Conservation (phyloP, 2,888 invertebrate species). For the Diarsia brunnea region DNA sequence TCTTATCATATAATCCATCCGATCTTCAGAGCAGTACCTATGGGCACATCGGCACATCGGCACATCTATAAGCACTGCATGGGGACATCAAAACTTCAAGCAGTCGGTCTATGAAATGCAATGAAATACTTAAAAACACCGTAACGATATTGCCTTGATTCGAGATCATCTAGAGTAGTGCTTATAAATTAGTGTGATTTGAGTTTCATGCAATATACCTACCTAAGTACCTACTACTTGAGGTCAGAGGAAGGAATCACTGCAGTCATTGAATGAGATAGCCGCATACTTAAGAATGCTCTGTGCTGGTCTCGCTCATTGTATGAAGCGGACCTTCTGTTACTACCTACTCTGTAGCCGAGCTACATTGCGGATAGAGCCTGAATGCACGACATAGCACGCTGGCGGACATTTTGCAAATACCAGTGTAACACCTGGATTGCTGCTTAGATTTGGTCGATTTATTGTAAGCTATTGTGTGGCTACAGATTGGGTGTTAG, state of each 20-base stretch:
- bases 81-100: background rate
- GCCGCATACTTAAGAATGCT: background rate
- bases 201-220: background rate
- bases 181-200: background rate
- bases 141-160: background rate
- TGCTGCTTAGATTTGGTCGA: constrained; percentile 68
- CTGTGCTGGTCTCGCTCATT: background rate
- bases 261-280: background rate
- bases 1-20: background rate
- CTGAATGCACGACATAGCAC: constrained; percentile 67
- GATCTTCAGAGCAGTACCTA: background rate
- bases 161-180: background rate
- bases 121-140: background rate
- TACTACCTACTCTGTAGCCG: background rate
- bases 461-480: constrained; percentile 66
- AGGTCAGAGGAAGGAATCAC: background rate
- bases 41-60: too few species aligned
- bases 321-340: constrained; percentile 13
- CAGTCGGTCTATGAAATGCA: background rate
- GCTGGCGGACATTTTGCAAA: constrained; percentile 74
- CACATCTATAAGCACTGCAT: background rate
- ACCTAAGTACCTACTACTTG: too few species aligned
- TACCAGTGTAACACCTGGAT: constrained; percentile 70
- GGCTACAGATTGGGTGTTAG: constrained; percentile 51
- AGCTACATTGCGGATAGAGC: constrained; percentile 77